Base-by-base conservation (phyloP, 2,888 invertebrate species). In the Limnephilus lunatus region DNA sequence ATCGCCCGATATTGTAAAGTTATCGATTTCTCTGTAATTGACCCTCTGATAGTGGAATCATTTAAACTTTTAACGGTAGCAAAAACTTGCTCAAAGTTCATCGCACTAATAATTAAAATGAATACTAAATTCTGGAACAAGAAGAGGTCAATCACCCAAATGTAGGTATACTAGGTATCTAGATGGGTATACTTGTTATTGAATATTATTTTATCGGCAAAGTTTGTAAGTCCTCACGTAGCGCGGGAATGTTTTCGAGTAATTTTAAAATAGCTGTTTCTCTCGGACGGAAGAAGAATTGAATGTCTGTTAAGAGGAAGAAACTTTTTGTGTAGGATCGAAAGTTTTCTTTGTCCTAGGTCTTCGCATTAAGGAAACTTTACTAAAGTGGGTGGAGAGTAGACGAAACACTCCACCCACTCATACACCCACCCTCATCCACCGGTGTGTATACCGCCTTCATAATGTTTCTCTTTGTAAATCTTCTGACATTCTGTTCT, bases 331-430 rank as follows among this genome's bases (percentile, higher is more conserved):
- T 44, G 32, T 32, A 80, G 80, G 39, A 85, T 32, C 85, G 86
- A 44, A 86, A 89, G 81, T 89, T 89, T 39, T 80, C 88, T 89
- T 89, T 89, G 88, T 89, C 88, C 88, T 80, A 89, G 88, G 81
- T 80, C 88, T 39, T 86, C 39, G 88, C 88, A 89, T 89, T 89
- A 89, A 30, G 80, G 35, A 30, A 89, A 89, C 88, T 89, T 89
- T 80, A 32, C 88, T 88, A 81, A 89, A 89, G 88, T 89, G 88
- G 88, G 80, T 81, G 88, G 14, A 25, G 15, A n/a, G 87, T 32
- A 53, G 53, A 30, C 14, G 83, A n/a, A n/a, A 19, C 87, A 31
- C 31, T 30, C 53, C 30, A 31, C 85, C 87, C 86, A 14, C 53
- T 15, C 30, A 12, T 32, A 5, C 35, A 19, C 4, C 25, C 25